A percentile compares a stretch with the other conserved stretches of the same genome.
These are phyloP conservation scores for Physocephala rufipes DNA, from an alignment of 2,888 invertebrate species.

Conservation along the genomic window DNA sequence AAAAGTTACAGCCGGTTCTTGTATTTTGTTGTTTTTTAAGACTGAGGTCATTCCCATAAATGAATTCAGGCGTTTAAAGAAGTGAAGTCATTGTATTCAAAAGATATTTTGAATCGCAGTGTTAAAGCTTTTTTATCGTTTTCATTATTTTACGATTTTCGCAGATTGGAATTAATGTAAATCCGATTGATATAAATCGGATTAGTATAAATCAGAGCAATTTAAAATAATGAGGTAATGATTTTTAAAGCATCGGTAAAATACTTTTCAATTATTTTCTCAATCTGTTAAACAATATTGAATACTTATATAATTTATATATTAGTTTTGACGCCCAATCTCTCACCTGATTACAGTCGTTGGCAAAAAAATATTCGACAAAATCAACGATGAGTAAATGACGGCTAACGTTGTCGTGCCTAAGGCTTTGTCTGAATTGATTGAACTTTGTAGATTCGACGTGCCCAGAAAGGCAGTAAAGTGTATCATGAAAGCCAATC, in stretches of 20 bases:
- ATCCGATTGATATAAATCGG: no score
- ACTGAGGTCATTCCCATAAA: no score
- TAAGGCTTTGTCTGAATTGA: conserved; percentile 82
- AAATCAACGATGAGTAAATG: conserved; percentile 86
- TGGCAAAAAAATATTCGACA: conserved; percentile 90
- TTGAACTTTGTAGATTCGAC: conserved; percentile 84
- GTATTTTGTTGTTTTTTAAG: background rate
- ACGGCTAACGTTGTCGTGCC: conserved; percentile 86
- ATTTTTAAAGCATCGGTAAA: background rate
- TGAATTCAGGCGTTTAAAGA: no score
- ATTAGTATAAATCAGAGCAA: no score
- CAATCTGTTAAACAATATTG: background rate
- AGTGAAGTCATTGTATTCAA: no score
- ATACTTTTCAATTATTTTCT: background rate
- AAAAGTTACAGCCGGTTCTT: background rate
- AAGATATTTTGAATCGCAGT: no score
- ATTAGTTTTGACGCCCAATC: no score
- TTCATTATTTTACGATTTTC: no score
- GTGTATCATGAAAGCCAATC: conserved; percentile 89
- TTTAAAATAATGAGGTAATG: no score
- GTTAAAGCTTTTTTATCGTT: no score
- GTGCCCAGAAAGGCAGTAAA: conserved; percentile 92
- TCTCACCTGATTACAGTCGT: conserved; percentile 82
- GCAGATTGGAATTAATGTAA: no score
- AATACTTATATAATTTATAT: no score